Evolutionary conservation across 2,113 vertebrate species (phyloP).

Genomic region (Mesocricetus auratus): DNA sequence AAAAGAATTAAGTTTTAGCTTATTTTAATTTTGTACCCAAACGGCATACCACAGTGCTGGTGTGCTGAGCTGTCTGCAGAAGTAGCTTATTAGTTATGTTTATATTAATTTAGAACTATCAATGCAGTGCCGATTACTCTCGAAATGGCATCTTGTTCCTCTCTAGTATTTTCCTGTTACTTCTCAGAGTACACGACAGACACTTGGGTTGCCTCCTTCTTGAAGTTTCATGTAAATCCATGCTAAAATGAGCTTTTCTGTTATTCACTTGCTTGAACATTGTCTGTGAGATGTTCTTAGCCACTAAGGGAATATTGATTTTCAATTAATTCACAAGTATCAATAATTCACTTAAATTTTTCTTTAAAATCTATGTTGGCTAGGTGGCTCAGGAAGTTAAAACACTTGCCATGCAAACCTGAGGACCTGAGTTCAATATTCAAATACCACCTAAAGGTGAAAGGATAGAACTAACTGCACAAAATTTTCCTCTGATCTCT

Average conservation of each 20-base stretch:
- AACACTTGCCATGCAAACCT: background rate
- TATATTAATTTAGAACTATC: slow-evolving; percentile 33
- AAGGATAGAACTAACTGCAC: background rate
- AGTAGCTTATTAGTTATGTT: slow-evolving; percentile 41
- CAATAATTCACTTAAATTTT: background rate
- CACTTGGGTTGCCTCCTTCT: background rate
- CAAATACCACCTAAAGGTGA: background rate
- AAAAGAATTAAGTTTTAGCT: slow-evolving; percentile 79
- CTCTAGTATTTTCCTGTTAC: background rate
- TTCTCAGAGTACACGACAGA: too few species aligned
- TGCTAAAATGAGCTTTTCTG: background rate
- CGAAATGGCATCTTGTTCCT: background rate
- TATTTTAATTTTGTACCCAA: slow-evolving; percentile 72
- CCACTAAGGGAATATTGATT: background rate
- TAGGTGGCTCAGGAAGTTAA: background rate
- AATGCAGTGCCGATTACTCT: background rate
- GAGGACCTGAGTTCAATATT: background rate
- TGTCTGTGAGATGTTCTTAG: background rate
- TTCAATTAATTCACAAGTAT: background rate
- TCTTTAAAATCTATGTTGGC: background rate
- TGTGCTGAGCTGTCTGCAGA: slow-evolving; percentile 70
- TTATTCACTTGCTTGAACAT: background rate
- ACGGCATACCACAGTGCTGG: slow-evolving; percentile 58
- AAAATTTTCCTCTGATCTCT: background rate
- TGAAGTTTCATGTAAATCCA: background rate